Evolutionary conservation across 2,888 invertebrate genomes (phyloP), one percentile per base, ranked within the genome.

Genomic region (Lepidochrysops patricia): DNA sequence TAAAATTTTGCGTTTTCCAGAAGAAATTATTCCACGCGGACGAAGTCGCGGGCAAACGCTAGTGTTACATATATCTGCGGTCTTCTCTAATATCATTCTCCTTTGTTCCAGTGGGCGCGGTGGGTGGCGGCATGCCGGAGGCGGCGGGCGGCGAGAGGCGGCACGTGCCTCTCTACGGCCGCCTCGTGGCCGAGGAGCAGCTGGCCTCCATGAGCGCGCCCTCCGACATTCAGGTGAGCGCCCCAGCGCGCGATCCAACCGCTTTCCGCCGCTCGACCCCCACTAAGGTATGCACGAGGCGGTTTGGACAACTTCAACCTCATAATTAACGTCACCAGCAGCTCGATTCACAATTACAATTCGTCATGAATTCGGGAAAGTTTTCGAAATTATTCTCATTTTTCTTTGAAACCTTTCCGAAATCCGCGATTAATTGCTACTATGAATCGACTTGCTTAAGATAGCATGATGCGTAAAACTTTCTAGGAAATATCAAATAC

Each of bases 171-270:
- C 93, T 97, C 72, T 97, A 97, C 86, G 97, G 97, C 73, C 92
- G 97, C 77, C 92, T 97, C 90, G 96, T 97, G 75, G 94, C 94
- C 75, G 97, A 96, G 90, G 97, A 97, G 79, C 96, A 95, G 84
- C 91, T 96, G 77, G 90, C 91, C 70, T 78, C 87, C 71, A 85
- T 91, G 84, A 90, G 91, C 79, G 90, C 89, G 79, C 91, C 91
- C 72, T 92, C 91, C 75, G 94, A 93, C 90, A 93, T 93, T 81
- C 89, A 90, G 90, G 90, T 90, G 87, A 89, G 87, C 87, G 84
- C 84, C 81, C 74, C 75, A 69, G 82, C 78, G 84, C 85, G 85
- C 85, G 79, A 89, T 86, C 79, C 89, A 84, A 79, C 89, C 88
- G 85, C 88, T 83, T 87, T 88, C 86, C 75, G 81, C 84, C 84